Evolutionary conservation across 2,797 vertebrate species (phyloP).

Genomic region (Botia almorhae): DNA sequence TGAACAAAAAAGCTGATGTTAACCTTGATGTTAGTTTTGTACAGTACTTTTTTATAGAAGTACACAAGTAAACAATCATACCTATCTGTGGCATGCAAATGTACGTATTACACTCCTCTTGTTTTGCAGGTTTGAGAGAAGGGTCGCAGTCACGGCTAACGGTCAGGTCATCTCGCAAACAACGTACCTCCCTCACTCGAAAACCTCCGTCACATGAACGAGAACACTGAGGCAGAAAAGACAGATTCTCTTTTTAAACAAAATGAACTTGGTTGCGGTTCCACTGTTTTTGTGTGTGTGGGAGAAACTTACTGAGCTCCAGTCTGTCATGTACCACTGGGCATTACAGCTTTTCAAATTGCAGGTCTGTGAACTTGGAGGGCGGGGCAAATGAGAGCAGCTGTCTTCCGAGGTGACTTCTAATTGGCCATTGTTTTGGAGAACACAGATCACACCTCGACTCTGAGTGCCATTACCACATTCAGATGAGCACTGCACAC

Average conservation of each 20-base stretch:
- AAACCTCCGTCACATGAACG: slow-evolving; percentile 76
- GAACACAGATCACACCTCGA: slow-evolving; percentile 71
- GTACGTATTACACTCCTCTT: slow-evolving; percentile 74
- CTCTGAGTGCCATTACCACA: slow-evolving; percentile 78
- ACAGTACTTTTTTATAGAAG: too few species aligned
- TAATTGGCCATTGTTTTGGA: slow-evolving; percentile 62
- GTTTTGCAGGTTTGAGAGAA: slow-evolving; percentile 64
- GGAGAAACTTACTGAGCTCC: slow-evolving; percentile 74
- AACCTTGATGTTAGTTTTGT: neutral
- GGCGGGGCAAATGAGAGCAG: slow-evolving; percentile 69
- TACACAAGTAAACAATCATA: slow-evolving; percentile 48
- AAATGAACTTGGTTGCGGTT: neutral
- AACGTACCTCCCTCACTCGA: slow-evolving; percentile 76
- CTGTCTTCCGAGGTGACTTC: slow-evolving; percentile 65
- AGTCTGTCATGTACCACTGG: slow-evolving; percentile 79
- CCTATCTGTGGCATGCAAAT: slow-evolving; percentile 70
- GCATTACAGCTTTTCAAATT: slow-evolving; percentile 71
- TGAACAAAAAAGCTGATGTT: neutral
- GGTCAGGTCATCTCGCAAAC: slow-evolving; percentile 69
- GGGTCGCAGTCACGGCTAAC: slow-evolving; percentile 71
- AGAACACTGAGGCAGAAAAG: slow-evolving; percentile 70
- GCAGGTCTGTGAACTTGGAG: slow-evolving; percentile 71
- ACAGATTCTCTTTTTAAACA: neutral
- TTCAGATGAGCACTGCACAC: slow-evolving; percentile 75
- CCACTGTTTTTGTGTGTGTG: neutral